phyloP scores from a whole-genome alignment of 2,113 vertebrate genomes.

The Mus pahari region DNA sequence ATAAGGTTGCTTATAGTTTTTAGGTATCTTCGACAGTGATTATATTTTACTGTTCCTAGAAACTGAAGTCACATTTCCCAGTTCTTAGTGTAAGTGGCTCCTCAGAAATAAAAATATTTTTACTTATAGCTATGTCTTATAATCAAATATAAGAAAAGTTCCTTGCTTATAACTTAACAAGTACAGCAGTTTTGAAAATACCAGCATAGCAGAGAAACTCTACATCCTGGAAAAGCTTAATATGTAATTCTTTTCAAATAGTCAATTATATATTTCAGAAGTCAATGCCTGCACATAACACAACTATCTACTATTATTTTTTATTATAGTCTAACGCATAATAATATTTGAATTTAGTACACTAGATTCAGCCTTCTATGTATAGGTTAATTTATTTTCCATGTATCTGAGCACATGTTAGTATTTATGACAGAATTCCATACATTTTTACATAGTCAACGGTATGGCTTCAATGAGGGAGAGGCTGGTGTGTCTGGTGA shows the following conservation, averaged over 20 bases:
- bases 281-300: not conserved
- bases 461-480: not conserved
- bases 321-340: not conserved
- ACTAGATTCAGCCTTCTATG: not conserved
- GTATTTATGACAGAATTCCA: not conserved
- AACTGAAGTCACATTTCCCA: not conserved
- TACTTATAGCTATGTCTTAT: fast-evolving
- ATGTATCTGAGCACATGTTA: not conserved
- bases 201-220: fast-evolving
- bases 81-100: not conserved
- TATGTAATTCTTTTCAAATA: not conserved
- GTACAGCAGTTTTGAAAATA: not conserved
- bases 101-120: not conserved
- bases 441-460: not conserved
- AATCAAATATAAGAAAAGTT: not conserved
- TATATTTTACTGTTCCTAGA: not conserved
- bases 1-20: not conserved
- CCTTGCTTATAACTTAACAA: not conserved
- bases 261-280: not conserved
- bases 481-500: not conserved
- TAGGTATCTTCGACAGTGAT: not conserved
- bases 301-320: not conserved
- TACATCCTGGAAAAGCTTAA: not conserved
- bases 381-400: not conserved
- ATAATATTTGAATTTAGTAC: not conserved